Evolutionary conservation across 2,113 vertebrate genomes (phyloP).

Genomic region (Abramis brama): DNA sequence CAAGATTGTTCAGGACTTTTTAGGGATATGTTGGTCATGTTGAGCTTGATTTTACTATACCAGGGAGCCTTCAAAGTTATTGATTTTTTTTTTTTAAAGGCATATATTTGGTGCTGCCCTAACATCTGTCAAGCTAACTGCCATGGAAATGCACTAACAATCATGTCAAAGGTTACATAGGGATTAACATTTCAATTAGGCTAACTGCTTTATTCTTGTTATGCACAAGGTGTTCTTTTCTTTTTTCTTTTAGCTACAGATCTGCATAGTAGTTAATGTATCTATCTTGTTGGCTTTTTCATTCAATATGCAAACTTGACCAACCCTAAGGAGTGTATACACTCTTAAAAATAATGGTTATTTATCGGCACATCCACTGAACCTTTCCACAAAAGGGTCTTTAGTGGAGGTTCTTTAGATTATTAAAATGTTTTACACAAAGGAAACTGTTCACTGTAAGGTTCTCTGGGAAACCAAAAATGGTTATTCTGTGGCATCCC

Average conservation of each 20-base stretch:
- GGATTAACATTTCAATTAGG: background rate
- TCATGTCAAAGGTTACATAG: background rate
- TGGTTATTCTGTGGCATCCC: too few species aligned
- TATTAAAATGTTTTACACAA: too few species aligned
- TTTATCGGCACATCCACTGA: too few species aligned
- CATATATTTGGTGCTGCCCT: conserved; percentile 15
- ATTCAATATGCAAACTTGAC: too few species aligned
- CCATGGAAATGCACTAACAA: conserved; percentile 9
- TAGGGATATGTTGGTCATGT: background rate
- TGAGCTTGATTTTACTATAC: background rate
- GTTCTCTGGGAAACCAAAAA: too few species aligned
- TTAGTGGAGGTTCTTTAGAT: too few species aligned
- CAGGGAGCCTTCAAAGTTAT: background rate
- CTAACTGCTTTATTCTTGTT: background rate
- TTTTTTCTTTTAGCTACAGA: background rate
- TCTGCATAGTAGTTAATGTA: background rate
- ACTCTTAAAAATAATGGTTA: too few species aligned
- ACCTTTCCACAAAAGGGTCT: too few species aligned
- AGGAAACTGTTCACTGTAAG: too few species aligned
- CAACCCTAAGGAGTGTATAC: too few species aligned
- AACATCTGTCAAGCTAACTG: conserved; percentile 50
- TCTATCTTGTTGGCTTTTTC: too few species aligned
- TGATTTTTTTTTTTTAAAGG: background rate
- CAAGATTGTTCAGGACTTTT: background rate
- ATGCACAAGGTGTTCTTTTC: background rate